phyloP scores from a whole-genome alignment of 2,888 invertebrate genomes.

The Tachina grossa region DNA sequence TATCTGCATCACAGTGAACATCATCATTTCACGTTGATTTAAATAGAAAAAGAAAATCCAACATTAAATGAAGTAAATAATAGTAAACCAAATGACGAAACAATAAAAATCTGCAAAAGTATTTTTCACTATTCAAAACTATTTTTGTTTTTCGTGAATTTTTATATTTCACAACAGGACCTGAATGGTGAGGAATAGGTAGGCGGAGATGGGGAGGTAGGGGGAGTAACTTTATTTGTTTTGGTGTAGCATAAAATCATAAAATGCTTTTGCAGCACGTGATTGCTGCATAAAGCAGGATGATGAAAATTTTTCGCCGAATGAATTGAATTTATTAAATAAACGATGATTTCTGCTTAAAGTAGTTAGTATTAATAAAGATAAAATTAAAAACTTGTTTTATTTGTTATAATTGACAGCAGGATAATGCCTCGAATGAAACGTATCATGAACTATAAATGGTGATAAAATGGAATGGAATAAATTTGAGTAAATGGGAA shows the following conservation, averaged over 20 bases:
- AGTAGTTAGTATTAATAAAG: conserved; percentile 14
- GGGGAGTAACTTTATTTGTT: background rate
- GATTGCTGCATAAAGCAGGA: conserved; percentile 11
- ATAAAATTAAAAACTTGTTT: conserved; percentile 29
- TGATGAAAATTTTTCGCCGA: background rate
- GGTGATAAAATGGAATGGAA: background rate
- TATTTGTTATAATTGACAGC: conserved; percentile 5
- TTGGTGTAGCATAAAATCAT: background rate
- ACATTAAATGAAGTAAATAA: conserved; percentile 16
- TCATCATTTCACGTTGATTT: conserved; percentile 3
- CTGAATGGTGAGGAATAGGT: too few relatives aligned
- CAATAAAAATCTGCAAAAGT: background rate
- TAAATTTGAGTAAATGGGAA: background rate
- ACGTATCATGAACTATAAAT: too few relatives aligned
- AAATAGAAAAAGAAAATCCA: background rate
- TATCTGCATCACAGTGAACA: background rate
- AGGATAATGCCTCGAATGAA: background rate
- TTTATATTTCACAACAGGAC: too few relatives aligned
- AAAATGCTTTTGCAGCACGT: background rate
- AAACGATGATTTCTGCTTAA: background rate
- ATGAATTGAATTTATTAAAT: conserved; percentile 15
- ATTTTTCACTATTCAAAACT: background rate
- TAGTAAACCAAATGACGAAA: background rate
- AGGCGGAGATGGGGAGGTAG: too few relatives aligned
- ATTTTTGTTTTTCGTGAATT: background rate